Percentiles rank a stretch among this genome's conserved stretches.
phyloP scores from a whole-genome alignment of 2,797 vertebrate species.

The Sebastes diaconus region DNA sequence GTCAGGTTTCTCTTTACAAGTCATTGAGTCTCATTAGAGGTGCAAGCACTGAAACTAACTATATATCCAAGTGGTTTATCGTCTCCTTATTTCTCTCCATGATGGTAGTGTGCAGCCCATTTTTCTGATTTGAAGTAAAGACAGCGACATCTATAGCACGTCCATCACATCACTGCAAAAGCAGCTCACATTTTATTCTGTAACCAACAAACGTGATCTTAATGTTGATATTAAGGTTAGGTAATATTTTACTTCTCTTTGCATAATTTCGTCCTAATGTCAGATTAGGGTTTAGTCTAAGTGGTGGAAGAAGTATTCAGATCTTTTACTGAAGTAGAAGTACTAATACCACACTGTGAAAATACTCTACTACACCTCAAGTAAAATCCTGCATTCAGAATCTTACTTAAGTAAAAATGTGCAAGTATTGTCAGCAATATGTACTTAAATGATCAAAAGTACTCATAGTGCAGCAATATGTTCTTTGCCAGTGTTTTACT shows the following conservation, averaged over 20 bases:
- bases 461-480: too few species aligned
- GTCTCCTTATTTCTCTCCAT: not conserved
- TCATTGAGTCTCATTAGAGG: not conserved
- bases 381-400: too few species aligned
- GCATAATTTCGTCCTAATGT: not conserved
- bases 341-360: too few species aligned
- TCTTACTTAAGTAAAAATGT: too few species aligned
- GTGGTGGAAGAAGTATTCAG: too few species aligned
- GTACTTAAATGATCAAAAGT: too few species aligned
- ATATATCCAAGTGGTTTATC: not conserved
- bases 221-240: not conserved
- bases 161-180: not conserved
- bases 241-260: not conserved
- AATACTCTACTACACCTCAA: too few species aligned
- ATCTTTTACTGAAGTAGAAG: too few species aligned
- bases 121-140: not conserved
- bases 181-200: not conserved
- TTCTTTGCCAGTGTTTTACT: too few species aligned
- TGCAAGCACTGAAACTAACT: not conserved
- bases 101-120: not conserved
- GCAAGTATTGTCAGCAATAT: too few species aligned
- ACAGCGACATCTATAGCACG: not conserved
- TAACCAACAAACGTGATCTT: not conserved
- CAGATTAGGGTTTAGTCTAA: not conserved
- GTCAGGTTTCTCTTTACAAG: not conserved